phyloP scores from a whole-genome alignment of 2,797 vertebrate species.

The Bradypodion ventrale region DNA sequence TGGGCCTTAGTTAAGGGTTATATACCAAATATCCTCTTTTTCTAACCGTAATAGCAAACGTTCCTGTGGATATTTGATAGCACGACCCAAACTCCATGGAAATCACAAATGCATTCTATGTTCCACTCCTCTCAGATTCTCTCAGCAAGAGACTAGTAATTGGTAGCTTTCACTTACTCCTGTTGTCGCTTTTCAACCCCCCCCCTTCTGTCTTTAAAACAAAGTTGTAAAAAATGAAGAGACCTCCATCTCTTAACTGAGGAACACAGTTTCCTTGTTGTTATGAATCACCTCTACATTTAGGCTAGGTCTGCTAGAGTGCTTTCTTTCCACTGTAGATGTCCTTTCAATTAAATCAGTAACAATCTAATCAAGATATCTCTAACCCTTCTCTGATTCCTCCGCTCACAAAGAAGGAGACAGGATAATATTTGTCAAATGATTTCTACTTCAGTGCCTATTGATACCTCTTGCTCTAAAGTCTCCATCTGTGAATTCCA shows the following conservation, averaged over 20 bases:
- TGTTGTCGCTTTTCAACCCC: constrained; percentile 43
- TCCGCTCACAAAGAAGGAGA: constrained; percentile 41
- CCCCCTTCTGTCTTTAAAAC: constrained; percentile 25
- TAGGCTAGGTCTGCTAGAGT: constrained; percentile 54
- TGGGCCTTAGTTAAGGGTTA: background rate
- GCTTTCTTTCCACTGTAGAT: constrained; percentile 60
- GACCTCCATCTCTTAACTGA: constrained; percentile 35
- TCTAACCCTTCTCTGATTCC: constrained; percentile 52
- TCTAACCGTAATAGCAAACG: constrained; percentile 10
- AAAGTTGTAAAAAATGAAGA: constrained; percentile 28
- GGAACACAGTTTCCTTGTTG: constrained; percentile 51
- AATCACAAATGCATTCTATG: constrained; percentile 38
- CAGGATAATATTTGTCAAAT: constrained; percentile 46
- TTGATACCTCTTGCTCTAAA: constrained; percentile 44
- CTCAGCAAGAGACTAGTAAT: constrained; percentile 47
- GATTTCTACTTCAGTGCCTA: constrained; percentile 58
- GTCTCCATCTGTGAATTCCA: constrained; percentile 47
- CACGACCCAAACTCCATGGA: constrained; percentile 19
- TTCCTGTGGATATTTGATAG: constrained; percentile 24
- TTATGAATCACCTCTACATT: constrained; percentile 59
- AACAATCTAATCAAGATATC: constrained; percentile 58
- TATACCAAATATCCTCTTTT: background rate
- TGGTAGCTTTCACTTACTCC: constrained; percentile 33
- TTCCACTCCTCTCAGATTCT: constrained; percentile 33
- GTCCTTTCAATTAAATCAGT: constrained; percentile 55